Conservation (phyloP, 2,797 vertebrate genomes). For the Falco berigora region DNA sequence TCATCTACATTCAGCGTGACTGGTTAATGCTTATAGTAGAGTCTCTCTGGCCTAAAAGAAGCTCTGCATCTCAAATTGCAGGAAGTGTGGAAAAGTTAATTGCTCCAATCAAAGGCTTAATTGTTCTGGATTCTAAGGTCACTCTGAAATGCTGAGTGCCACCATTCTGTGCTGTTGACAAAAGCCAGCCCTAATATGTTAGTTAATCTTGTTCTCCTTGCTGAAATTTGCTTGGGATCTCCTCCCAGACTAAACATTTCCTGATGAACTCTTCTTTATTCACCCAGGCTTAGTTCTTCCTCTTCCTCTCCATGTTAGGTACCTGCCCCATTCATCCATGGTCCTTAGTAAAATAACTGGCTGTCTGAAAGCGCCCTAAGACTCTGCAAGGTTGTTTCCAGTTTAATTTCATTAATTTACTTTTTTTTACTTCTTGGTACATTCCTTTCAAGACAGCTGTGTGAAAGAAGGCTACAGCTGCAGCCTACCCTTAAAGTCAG, state of each 20-base stretch:
- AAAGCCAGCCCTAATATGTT: neutral
- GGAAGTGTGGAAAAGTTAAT: neutral
- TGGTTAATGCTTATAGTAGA: neutral
- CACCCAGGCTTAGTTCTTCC: neutral
- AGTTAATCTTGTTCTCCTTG: neutral
- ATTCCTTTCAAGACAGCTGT: neutral
- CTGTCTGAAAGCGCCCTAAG: neutral
- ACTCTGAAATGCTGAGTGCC: neutral
- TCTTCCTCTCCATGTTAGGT: neutral
- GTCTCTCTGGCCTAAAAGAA: neutral
- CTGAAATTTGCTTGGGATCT: neutral
- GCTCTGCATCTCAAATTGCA: neutral
- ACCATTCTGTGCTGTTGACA: neutral
- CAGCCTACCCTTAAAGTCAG: neutral
- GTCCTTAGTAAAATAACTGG: neutral
- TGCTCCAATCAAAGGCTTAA: neutral
- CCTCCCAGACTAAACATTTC: neutral
- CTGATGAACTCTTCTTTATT: neutral
- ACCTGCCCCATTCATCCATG: neutral
- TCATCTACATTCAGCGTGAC: neutral
- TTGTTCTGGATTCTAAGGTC: neutral
- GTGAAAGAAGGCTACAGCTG: neutral
- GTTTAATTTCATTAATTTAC: neutral
- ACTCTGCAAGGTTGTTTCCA: neutral
- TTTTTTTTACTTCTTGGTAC: neutral